These are phyloP conservation scores for Brachyistius frenatus DNA, from an alignment of 2,113 vertebrate genomes.

Conservation along the genomic window DNA sequence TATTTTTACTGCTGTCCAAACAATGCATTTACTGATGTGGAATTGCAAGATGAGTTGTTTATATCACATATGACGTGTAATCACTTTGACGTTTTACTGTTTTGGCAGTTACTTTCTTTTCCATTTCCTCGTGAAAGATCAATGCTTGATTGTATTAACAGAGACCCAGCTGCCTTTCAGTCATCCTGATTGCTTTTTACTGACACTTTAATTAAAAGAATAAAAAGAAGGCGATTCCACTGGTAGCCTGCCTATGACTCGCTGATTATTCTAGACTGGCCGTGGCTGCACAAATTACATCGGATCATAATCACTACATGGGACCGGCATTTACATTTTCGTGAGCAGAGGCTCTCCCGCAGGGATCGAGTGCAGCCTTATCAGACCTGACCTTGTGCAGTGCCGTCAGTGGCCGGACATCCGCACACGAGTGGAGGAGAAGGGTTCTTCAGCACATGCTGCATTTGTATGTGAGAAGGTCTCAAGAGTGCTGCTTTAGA, in stretches of 20 bases:
- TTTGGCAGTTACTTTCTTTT: neutral
- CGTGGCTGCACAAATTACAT: conserved; percentile 45
- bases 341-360: conserved; percentile 38
- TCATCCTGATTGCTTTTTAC: conserved; percentile 25
- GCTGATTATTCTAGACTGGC: conserved; percentile 24
- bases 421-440: conserved; percentile 28
- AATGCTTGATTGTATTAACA: conserved; percentile 13
- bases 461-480: conserved; percentile 27
- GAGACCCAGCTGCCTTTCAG: conserved; percentile 23
- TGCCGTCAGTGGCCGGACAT: conserved; percentile 29
- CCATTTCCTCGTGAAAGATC: neutral
- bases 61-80: conserved; percentile 19
- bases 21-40: neutral
- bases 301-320: conserved; percentile 44
- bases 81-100: neutral
- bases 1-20: neutral
- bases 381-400: conserved; percentile 60
- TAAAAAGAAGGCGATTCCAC: neutral
- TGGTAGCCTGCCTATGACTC: neutral
- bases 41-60: neutral
- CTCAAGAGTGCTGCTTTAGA: conserved; percentile 27
- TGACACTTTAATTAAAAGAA: conserved; percentile 52
- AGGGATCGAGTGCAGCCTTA: conserved; percentile 34
- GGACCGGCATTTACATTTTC: conserved; percentile 58
- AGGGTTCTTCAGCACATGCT: conserved; percentile 17